Base-by-base conservation (phyloP, 2,797 vertebrate genomes). In the Momotus momota region DNA sequence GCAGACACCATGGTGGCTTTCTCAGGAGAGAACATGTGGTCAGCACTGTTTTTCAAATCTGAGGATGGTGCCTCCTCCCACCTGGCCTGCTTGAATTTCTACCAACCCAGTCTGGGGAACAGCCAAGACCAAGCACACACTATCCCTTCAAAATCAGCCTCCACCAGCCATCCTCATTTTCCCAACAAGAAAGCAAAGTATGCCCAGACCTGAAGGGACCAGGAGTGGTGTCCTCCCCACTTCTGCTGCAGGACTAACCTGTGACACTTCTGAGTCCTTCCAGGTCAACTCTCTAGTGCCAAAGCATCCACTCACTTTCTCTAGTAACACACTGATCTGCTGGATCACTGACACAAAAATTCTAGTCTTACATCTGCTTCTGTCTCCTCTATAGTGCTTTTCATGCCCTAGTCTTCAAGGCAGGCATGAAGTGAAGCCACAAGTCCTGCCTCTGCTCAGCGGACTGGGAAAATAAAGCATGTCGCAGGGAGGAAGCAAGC, bases 261-360 rank as follows among this genome's bases (percentile, higher is more conserved):
- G 27, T 0, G 0, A 45, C 43, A 67, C 26, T 33, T 31, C 6
- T 0, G 12, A 35, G 41, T 16, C 29, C 41, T 46, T 35, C 41
- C 58, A 29, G 29, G 22, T n/a, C 43, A 21, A 40, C 62, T 21
- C 60, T 33, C 31, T 48, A 26, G 14, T 51, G 7, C 40, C 66
- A 88, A 58, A 58, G 40, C 25, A 58, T 8, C 49, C 38, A 14
- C 33, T 31, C 9, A 3, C 31, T 38, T 69, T 46, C 82, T 31
- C 8, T 9, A 10, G 6, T 13, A 35, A 51, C 33, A 46, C 52
- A 15, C 0, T 1, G 14, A 26, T 21, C 52, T 83, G 51, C 60
- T 26, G 49, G 19, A 48, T 14, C 69, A 15, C 46, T n/a, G 55
- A 48, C 55, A 57, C 26, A n/a, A 22, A 55, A 35, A 27, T 25